Conservation (phyloP, 2,797 vertebrate genomes). For the Xenopus petersii region DNA sequence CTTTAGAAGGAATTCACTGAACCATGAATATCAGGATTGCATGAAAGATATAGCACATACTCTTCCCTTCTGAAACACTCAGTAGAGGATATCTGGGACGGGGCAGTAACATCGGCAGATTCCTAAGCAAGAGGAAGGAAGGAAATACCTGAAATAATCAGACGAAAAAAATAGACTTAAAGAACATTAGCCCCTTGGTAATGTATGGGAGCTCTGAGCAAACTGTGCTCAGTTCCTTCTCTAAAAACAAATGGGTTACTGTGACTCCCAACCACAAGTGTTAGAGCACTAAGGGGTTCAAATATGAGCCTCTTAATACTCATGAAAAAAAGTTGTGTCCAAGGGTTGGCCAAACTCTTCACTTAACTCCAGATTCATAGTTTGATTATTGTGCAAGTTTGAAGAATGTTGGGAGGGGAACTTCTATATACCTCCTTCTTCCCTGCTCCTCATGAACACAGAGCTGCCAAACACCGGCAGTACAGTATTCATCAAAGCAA, state of each 20-base stretch:
- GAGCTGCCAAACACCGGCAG: no score
- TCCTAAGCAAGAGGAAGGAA: conserved; percentile 34
- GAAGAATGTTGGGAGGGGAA: no score
- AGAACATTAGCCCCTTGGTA: conserved; percentile 42
- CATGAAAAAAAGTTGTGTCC: no score
- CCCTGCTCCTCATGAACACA: no score
- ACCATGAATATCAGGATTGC: conserved; percentile 4
- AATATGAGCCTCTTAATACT: no score
- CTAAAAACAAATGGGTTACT: no score
- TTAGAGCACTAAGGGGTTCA: no score
- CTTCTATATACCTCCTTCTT: no score
- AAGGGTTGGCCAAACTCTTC: background rate
- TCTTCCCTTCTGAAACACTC: conserved; percentile 19
- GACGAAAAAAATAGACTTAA: conserved; percentile 25
- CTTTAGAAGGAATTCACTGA: conserved; percentile 13
- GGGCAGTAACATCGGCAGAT: conserved; percentile 9
- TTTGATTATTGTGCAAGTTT: no score
- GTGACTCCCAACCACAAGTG: no score
- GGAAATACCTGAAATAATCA: conserved; percentile 43
- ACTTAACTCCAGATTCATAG: background rate
- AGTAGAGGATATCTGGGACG: conserved; percentile 15
- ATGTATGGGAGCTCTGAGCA: conserved; percentile 32
- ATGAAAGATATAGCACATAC: background rate
- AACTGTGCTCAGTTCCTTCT: background rate
- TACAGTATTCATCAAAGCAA: no score